Percentiles rank a stretch among this genome's conserved stretches.
phyloP scores from a whole-genome alignment of 2,113 vertebrate genomes.

The Tyrannus savana region DNA sequence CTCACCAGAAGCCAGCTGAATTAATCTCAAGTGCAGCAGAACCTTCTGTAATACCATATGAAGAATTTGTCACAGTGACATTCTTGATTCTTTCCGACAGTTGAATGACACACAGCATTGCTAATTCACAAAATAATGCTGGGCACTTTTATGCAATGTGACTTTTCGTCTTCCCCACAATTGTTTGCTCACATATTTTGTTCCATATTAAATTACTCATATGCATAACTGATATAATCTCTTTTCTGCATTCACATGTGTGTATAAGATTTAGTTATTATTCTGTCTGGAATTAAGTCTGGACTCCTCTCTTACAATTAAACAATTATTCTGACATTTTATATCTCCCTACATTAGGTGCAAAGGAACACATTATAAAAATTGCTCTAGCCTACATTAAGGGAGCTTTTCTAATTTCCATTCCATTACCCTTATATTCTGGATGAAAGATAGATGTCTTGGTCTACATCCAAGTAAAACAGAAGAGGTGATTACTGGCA shows the following conservation, averaged over 20 bases:
- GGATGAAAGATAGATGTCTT: neutral
- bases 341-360: neutral
- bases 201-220: conserved; percentile 54
- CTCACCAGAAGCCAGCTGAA: neutral
- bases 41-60: neutral
- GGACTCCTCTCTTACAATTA: conserved; percentile 13
- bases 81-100: conserved; percentile 30
- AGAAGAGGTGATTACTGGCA: neutral
- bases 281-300: conserved; percentile 15
- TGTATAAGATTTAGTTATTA: conserved; percentile 28
- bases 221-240: conserved; percentile 51
- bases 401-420: conserved; percentile 17
- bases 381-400: conserved; percentile 5
- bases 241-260: neutral
- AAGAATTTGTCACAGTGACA: conserved; percentile 1
- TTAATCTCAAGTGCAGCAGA: neutral
- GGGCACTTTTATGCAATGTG: conserved; percentile 24
- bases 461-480: neutral
- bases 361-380: conserved; percentile 11
- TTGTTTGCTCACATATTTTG: conserved; percentile 22
- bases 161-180: conserved; percentile 27
- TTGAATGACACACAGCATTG: conserved; percentile 24
- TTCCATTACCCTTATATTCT: neutral
- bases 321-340: conserved; percentile 20
- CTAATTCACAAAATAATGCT: conserved; percentile 31